phyloP scores from a whole-genome alignment of 2,113 vertebrate genomes.

The Pan troglodytes region NHGRI_mPanTro3-v2.1_pri NC_072421.2:108349501-108350000 shows the following conservation, averaged over 20 bases:
- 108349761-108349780: background rate
- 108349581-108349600: background rate
- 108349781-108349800: background rate
- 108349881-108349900: background rate
- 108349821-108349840: background rate
- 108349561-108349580: background rate
- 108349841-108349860: background rate
- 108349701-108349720: background rate
- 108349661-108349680: background rate
- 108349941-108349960: background rate
- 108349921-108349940: background rate
- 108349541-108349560: background rate
- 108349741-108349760: background rate
- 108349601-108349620: slow-evolving; percentile 11
- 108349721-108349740: background rate
- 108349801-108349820: background rate
- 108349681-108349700: background rate
- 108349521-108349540: background rate
- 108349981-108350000: background rate
- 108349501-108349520: background rate
- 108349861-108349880: background rate
- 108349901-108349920: background rate
- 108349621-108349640: background rate
- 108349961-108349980: background rate
- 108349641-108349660: background rate